phyloP scores from a whole-genome alignment of 1,140 invertebrate genomes.

The Pseudomyrmex dendroicus region DNA sequence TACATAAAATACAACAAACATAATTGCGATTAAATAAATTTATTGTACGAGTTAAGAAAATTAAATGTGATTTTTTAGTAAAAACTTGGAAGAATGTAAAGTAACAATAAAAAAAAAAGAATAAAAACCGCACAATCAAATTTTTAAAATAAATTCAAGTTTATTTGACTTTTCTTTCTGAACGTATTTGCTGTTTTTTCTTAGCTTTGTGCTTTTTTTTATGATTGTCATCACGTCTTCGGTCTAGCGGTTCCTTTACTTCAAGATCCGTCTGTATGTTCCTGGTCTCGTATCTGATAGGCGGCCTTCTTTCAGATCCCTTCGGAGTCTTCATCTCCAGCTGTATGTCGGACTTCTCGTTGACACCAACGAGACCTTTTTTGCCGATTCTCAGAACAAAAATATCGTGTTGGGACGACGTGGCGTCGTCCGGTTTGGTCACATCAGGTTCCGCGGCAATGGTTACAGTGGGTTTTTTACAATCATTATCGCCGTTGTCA shows the following conservation, averaged over 20 bases:
- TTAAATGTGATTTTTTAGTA: too few relatives aligned
- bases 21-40: constrained; percentile 16
- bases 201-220: constrained; percentile 42
- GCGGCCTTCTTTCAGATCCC: constrained; percentile 76
- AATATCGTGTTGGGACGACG: constrained; percentile 77
- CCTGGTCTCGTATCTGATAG: constrained; percentile 80
- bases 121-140: background rate
- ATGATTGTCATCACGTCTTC: background rate
- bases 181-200: background rate
- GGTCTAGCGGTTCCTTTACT: background rate
- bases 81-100: background rate
- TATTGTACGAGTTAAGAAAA: too few relatives aligned
- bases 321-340: constrained; percentile 83
- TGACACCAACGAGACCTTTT: constrained; percentile 80
- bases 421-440: background rate
- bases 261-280: constrained; percentile 78
- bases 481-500: constrained; percentile 50
- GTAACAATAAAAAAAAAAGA: constrained; percentile 1
- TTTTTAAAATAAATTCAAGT: background rate
- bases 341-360: constrained; percentile 82
- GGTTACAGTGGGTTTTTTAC: constrained; percentile 73
- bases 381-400: constrained; percentile 83
- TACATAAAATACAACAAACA: background rate
- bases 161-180: background rate
- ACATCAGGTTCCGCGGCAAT: constrained; percentile 72